Conservation (phyloP, 1,140 invertebrate genomes). For the Hylaeus anthracinus region DNA sequence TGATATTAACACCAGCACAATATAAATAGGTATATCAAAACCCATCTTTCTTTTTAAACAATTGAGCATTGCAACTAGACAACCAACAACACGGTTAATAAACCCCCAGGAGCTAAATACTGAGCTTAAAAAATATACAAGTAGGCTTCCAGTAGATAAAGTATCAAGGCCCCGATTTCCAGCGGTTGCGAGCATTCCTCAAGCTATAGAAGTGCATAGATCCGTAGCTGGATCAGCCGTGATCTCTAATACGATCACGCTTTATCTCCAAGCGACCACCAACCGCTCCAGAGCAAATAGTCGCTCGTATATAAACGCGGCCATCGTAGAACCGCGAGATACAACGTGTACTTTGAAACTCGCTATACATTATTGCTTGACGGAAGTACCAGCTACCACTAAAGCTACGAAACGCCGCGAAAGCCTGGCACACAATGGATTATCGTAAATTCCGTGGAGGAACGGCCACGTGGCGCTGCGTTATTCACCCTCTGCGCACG, state of each 20-base stretch:
- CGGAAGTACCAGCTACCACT: slow-evolving; percentile 39
- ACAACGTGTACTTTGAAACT: slow-evolving; percentile 32
- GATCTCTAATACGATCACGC: not conserved
- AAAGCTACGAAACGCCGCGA: slow-evolving; percentile 39
- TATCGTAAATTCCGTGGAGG: slow-evolving; percentile 18
- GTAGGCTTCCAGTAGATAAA: too few relatives aligned
- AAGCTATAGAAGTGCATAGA: not conserved
- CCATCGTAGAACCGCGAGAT: slow-evolving; percentile 5
- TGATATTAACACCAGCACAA: too few relatives aligned
- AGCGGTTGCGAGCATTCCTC: not conserved
- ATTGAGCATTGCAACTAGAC: too few relatives aligned
- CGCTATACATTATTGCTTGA: slow-evolving; percentile 40
- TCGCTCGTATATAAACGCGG: not conserved
- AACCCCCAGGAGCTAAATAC: too few relatives aligned
- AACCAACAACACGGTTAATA: too few relatives aligned
- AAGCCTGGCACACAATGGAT: slow-evolving; percentile 29
- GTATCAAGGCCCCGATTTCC: not conserved
- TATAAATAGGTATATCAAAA: too few relatives aligned
- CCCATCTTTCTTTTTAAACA: too few relatives aligned
- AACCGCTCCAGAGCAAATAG: not conserved
- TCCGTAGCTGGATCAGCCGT: not conserved
- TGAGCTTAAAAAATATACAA: too few relatives aligned
- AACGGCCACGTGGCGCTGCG: not conserved
- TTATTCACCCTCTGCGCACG: slow-evolving; percentile 4
- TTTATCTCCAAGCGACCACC: not conserved